Evolutionary conservation across 2,888 invertebrate genomes (phyloP).

Genomic region (Ophion costatus): DNA sequence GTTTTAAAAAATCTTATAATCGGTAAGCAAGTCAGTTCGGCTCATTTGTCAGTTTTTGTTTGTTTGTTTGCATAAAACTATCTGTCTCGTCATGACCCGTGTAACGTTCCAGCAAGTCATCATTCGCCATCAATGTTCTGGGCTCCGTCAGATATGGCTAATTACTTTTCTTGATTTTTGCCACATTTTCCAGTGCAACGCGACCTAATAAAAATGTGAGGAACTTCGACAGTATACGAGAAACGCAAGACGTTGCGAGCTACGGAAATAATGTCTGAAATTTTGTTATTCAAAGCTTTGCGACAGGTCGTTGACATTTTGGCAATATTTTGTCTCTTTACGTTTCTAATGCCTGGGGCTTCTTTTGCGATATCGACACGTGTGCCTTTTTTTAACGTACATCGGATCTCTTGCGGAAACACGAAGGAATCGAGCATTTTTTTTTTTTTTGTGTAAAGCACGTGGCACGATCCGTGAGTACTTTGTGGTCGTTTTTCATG

Average conservation of each 20-base stretch:
- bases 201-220: background rate
- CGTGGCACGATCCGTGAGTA: background rate
- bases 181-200: background rate
- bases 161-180: background rate
- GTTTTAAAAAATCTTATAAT: no score
- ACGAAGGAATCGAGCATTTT: slow-evolving; percentile 18
- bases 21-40: no score
- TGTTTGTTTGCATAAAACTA: no score
- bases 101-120: no score
- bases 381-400: background rate
- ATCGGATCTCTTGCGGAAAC: background rate
- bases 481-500: background rate
- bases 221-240: background rate
- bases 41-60: no score
- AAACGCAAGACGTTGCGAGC: background rate
- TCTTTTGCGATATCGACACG: background rate
- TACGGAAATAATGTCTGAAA: no score
- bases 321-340: no score
- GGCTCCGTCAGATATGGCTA: no score
- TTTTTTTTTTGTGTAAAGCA: background rate
- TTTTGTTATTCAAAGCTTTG: no score
- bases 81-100: no score
- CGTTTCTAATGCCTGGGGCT: background rate
- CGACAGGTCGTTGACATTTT: no score
- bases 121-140: no score